phyloP scores from a whole-genome alignment of 2,797 vertebrate species.

The Falco concolor region DNA sequence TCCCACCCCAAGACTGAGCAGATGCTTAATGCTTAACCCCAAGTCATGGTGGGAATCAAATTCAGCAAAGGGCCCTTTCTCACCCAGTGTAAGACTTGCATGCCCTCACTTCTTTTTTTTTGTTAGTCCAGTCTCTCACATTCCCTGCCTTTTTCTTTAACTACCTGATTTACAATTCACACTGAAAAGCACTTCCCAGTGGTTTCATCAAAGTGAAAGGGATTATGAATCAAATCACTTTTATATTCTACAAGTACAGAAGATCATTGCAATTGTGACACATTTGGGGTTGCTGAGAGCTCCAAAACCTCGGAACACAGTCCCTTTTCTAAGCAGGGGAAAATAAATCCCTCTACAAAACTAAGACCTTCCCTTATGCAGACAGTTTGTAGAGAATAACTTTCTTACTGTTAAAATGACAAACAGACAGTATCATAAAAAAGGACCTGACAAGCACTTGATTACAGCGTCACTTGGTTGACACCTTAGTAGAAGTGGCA shows the following conservation, averaged over 20 bases:
- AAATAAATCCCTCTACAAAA: slow-evolving; percentile 6
- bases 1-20: not conserved
- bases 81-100: not conserved
- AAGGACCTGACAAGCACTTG: not conserved
- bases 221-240: not conserved
- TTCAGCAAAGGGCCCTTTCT: not conserved
- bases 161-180: not conserved
- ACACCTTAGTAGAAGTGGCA: slow-evolving; percentile 57
- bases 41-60: not conserved
- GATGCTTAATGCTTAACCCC: not conserved
- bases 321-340: not conserved
- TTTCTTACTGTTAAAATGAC: slow-evolving; percentile 50
- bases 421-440: slow-evolving; percentile 45
- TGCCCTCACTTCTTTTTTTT: not conserved
- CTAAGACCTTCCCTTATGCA: not conserved
- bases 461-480: slow-evolving; percentile 29
- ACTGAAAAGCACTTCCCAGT: not conserved
- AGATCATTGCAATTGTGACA: not conserved
- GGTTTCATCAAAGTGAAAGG: not conserved
- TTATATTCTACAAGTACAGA: not conserved
- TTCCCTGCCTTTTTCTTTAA: slow-evolving; percentile 3
- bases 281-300: not conserved
- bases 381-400: not conserved
- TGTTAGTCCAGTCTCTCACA: not conserved
- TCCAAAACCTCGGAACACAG: not conserved